phyloP scores from a whole-genome alignment of 2,797 vertebrate genomes.

The Rhabdomys pumilio region DNA sequence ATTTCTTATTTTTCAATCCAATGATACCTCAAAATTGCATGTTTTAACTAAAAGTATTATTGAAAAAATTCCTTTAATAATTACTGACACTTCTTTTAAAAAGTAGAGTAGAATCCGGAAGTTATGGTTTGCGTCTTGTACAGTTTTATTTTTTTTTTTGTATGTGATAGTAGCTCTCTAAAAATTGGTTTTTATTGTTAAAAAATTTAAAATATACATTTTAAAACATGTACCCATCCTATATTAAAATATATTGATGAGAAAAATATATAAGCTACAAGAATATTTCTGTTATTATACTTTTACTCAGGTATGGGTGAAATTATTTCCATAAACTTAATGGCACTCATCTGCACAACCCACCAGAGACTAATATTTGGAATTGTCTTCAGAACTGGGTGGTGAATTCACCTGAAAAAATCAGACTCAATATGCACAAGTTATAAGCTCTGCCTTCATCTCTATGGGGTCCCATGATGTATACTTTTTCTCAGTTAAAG shows the following conservation, averaged over 20 bases:
- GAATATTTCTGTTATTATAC: conserved; percentile 39
- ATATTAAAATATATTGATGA: conserved; percentile 6
- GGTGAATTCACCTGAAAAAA: conserved; percentile 10
- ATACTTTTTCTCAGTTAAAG: background rate
- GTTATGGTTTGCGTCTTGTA: background rate
- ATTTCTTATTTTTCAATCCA: background rate
- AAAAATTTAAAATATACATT: background rate
- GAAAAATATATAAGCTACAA: conserved; percentile 42
- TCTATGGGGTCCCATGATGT: background rate
- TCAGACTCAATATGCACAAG: background rate
- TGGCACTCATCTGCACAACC: conserved; percentile 10
- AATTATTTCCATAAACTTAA: conserved; percentile 59
- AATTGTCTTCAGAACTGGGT: background rate
- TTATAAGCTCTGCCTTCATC: background rate
- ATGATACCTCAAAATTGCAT: background rate
- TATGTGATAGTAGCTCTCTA: background rate
- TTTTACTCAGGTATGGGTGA: conserved; percentile 50
- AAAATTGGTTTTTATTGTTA: conserved; percentile 4
- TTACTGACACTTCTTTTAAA: background rate
- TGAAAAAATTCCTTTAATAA: conserved; percentile 34
- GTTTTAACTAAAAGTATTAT: background rate
- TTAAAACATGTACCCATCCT: conserved; percentile 43
- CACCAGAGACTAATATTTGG: conserved; percentile 15
- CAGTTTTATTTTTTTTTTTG: background rate
- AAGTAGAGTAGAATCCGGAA: background rate